These are phyloP conservation scores for Cheiracanthium punctorium DNA, from an alignment of 2,888 invertebrate species.

Conservation along the genomic window DNA sequence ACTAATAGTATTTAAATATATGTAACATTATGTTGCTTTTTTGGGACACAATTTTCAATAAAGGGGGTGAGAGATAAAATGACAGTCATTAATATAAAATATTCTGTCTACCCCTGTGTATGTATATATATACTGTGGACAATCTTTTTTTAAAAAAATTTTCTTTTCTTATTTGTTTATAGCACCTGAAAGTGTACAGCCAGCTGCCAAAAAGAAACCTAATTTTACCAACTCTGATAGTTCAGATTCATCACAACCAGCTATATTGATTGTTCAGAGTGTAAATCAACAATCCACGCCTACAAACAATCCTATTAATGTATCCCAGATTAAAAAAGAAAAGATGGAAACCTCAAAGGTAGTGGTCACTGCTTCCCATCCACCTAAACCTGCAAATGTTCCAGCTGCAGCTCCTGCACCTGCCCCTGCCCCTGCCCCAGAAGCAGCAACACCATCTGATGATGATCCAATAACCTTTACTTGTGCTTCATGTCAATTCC, in stretches of 20 bases:
- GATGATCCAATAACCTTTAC: constrained; percentile 18
- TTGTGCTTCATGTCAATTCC: constrained; percentile 62
- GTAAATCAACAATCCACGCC: not conserved
- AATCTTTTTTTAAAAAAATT: too few relatives aligned
- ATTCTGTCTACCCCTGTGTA: too few relatives aligned
- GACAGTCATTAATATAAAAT: too few relatives aligned
- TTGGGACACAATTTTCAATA: too few relatives aligned
- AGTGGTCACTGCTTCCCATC: not conserved
- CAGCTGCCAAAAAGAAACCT: not conserved
- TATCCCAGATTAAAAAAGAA: constrained; percentile 35
- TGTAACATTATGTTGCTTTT: too few relatives aligned
- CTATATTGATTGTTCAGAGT: not conserved
- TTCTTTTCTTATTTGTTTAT: not conserved
- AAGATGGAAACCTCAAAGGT: not conserved
- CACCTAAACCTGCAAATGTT: not conserved
- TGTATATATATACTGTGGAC: too few relatives aligned
- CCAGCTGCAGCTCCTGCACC: not conserved
- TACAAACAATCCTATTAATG: not conserved
- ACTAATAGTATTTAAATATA: too few relatives aligned
- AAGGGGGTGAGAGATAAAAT: too few relatives aligned
- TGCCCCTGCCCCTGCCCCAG: not conserved
- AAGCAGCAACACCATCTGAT: not conserved
- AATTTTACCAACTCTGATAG: not conserved
- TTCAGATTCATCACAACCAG: not conserved
- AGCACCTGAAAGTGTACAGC: not conserved